Base-by-base conservation (phyloP, 2,888 invertebrate species). In the Clistopyga incitator region DNA sequence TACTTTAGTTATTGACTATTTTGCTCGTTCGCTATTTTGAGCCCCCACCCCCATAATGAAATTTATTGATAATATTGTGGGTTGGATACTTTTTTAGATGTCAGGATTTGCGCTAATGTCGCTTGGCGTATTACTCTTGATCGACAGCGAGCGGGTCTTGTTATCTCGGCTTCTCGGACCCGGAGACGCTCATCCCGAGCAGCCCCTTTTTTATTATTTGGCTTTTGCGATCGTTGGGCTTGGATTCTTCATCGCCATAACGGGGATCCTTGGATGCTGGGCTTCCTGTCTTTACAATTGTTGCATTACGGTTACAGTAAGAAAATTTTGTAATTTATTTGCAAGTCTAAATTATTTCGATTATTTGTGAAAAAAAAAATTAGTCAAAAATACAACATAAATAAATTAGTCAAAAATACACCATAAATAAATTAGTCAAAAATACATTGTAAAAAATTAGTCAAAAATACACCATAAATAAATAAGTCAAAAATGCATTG, bases 181-280 rank as follows among this genome's bases (percentile, higher is more conserved):
- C 2, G 95, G 95, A 70, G 94, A 94, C 61, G 94, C 95, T 70
- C 94, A 94, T 50, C 92, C 96, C 79, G 95, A 95, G 0, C 96
- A 97, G 89, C 97, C 97, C 0, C 94, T 97, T 15, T 95, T 97
- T 88, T 96, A 97, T 91, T 97, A 97, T 90, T 94, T 96, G 8
- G 96, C 97, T 0, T 94, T 97, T 68, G 96, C 95, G 2, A 92
- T 97, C 70, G 94, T 96, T n/a, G 94, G 95, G 0, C 94, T 96
- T 0, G 97, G 97, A 0, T 94, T 97, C 75, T 92, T 95, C 47
- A 95, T 97, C 71, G 95, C 96, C 75, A 94, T 96, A 6, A 95
- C 96, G 0, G 96, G 96, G 3, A 95, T 97, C 64, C 93, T 97
- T 23, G 97, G 97, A 67, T 97, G 97, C 92, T 97, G 97, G 97